phyloP scores from a whole-genome alignment of 2,113 vertebrate species.

The Gyps fulvus region DNA sequence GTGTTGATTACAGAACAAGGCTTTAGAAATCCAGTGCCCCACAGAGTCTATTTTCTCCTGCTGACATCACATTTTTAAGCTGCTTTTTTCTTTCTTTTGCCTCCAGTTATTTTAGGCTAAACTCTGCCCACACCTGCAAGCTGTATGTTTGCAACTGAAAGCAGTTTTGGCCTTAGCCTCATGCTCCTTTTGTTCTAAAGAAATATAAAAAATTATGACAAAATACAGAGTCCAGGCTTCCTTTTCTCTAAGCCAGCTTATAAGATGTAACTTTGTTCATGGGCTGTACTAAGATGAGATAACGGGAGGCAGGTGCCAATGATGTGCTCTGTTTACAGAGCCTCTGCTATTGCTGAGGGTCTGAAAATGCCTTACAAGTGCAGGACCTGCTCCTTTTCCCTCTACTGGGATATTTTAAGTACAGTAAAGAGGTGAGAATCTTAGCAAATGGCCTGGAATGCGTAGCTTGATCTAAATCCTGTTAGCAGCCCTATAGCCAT shows the following conservation, averaged over 20 bases:
- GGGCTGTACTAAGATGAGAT: not conserved
- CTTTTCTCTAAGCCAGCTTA: not conserved
- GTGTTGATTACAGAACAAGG: conserved; percentile 24
- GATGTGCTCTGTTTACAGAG: not conserved
- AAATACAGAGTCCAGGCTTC: not conserved
- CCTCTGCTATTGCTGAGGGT: not conserved
- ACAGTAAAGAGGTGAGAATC: not conserved
- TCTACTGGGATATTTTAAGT: not conserved
- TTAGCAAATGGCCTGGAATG: not conserved
- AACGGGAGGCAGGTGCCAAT: not conserved
- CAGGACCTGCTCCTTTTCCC: not conserved
- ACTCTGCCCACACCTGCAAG: conserved; percentile 25
- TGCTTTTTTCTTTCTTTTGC: not conserved
- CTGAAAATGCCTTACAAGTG: not conserved
- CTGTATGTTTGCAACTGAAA: not conserved
- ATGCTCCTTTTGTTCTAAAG: not conserved
- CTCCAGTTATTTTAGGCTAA: conserved; percentile 23
- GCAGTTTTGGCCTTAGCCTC: not conserved
- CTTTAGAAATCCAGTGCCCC: conserved; percentile 13
- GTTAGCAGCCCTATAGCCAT: not conserved
- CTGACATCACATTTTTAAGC: conserved; percentile 28
- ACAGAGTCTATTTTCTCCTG: conserved; percentile 34
- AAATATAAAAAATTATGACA: not conserved
- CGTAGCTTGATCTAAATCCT: not conserved
- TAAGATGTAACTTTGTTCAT: not conserved